A percentile compares a stretch with the other conserved stretches of the same genome.
Evolutionary conservation across 2,113 vertebrate species (phyloP).

Genomic region (Phrynocephalus versicolor): DNA sequence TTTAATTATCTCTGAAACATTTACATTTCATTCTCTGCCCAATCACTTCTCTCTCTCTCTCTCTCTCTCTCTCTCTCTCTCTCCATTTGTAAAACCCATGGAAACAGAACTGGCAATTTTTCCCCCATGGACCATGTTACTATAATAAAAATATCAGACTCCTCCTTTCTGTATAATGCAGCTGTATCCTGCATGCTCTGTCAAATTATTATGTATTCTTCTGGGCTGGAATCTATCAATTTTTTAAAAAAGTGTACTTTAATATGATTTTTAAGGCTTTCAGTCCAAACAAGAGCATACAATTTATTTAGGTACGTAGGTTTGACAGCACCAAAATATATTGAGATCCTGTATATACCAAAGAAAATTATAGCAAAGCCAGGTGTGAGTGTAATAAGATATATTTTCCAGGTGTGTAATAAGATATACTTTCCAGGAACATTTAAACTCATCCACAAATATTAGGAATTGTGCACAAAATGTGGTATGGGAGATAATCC

Average conservation of each 20-base stretch:
- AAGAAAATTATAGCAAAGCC: background rate
- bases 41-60: background rate
- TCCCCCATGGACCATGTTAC: background rate
- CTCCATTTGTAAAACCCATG: background rate
- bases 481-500: background rate
- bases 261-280: slow-evolving; percentile 12
- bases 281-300: background rate
- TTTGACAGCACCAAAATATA: background rate
- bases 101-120: background rate
- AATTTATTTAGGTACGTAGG: background rate
- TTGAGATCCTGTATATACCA: background rate
- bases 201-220: slow-evolving; percentile 26
- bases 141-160: slow-evolving; percentile 24
- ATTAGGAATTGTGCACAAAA: background rate
- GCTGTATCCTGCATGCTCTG: slow-evolving; percentile 2
- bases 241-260: background rate
- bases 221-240: slow-evolving; percentile 20
- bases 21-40: background rate
- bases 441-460: background rate
- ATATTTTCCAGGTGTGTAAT: background rate
- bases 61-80: no score
- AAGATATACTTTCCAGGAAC: background rate
- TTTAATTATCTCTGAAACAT: slow-evolving; percentile 15
- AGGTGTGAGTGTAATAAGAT: background rate
- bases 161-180: slow-evolving; percentile 8